These are phyloP conservation scores for Helicoverpa assulta DNA, from an alignment of 2,888 invertebrate species.

Conservation along the genomic window DNA sequence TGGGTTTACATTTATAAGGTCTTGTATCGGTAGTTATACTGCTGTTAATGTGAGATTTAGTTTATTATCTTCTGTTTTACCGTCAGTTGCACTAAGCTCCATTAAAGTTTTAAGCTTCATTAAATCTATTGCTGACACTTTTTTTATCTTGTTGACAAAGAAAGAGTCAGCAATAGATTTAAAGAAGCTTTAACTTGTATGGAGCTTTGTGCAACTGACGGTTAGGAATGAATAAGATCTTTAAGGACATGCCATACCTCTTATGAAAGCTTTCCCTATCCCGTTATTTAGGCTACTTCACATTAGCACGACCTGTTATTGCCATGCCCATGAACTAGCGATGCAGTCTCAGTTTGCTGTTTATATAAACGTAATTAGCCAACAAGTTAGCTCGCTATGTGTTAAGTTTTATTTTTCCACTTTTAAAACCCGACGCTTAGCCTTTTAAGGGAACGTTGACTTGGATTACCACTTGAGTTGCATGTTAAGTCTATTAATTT, in stretches of 20 bases:
- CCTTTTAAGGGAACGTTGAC: constrained; percentile 36
- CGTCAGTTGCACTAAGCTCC: too few relatives aligned
- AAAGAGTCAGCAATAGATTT: too few relatives aligned
- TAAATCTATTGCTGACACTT: too few relatives aligned
- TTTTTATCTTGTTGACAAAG: too few relatives aligned
- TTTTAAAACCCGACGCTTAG: constrained; percentile 36
- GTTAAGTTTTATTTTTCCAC: constrained; percentile 52
- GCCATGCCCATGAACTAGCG: constrained; percentile 21
- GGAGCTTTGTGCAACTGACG: too few relatives aligned
- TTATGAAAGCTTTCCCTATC: constrained; percentile 33
- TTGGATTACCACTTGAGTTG: constrained; percentile 11
- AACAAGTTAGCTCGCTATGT: constrained; percentile 33
- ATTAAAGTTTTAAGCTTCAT: too few relatives aligned
- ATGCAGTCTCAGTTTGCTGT: constrained; percentile 17
- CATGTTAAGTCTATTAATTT: constrained; percentile 22
- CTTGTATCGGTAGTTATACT: constrained; percentile 7
- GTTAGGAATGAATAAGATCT: constrained; percentile 40
- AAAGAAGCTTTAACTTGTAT: too few relatives aligned
- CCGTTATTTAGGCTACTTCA: constrained; percentile 44
- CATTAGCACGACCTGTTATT: constrained; percentile 40
- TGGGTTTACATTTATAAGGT: constrained; percentile 2
- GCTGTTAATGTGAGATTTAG: constrained; percentile 2
- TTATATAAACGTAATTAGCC: constrained; percentile 55
- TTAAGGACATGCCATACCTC: constrained; percentile 15
- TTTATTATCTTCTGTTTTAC: constrained; percentile 22